These are phyloP conservation scores for Drosophila pruinosa DNA, from an alignment of 1,140 invertebrate genomes.

Conservation along the genomic window DNA sequence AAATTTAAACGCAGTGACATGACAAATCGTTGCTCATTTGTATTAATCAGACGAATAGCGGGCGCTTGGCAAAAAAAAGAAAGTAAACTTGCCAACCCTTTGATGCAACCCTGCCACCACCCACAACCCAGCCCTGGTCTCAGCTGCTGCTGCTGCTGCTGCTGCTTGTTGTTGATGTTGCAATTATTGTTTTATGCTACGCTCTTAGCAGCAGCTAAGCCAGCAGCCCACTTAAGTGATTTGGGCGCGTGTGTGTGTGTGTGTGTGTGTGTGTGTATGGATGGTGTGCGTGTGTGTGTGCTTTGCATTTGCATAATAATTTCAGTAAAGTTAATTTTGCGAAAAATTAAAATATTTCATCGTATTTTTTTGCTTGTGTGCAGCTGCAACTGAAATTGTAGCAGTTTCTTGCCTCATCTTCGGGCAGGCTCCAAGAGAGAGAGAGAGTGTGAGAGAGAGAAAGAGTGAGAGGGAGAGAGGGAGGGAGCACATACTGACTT, in stretches of 20 bases:
- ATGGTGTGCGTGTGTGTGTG: slow-evolving; percentile 5
- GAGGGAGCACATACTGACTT: slow-evolving; percentile 9
- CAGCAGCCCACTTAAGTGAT: slow-evolving; percentile 43
- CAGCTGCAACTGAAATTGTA: slow-evolving; percentile 37
- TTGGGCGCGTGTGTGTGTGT: slow-evolving; percentile 19
- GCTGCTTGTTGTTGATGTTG: slow-evolving; percentile 64
- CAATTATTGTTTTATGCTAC: slow-evolving; percentile 75
- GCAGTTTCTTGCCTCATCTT: not conserved
- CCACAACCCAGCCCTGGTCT: too few relatives aligned
- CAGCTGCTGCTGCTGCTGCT: not conserved
- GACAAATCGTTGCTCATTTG: slow-evolving; percentile 80
- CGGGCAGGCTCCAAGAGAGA: not conserved
- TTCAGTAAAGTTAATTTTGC: slow-evolving; percentile 73
- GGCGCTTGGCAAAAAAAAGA: slow-evolving; percentile 1
- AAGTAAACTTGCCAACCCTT: slow-evolving; percentile 46
- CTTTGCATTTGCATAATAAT: slow-evolving; percentile 69
- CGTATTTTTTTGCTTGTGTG: slow-evolving; percentile 34
- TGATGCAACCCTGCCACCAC: not conserved
- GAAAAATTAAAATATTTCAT: slow-evolving; percentile 64
- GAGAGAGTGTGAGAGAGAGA: not conserved
- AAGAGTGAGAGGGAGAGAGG: not conserved
- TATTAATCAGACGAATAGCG: slow-evolving; percentile 73
- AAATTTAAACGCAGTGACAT: slow-evolving; percentile 81
- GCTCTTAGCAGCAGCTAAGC: slow-evolving; percentile 45
- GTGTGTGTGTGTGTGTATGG: not conserved